Evolutionary conservation across 2,797 vertebrate genomes (phyloP).

Genomic region (Hipposideros larvatus): DNA sequence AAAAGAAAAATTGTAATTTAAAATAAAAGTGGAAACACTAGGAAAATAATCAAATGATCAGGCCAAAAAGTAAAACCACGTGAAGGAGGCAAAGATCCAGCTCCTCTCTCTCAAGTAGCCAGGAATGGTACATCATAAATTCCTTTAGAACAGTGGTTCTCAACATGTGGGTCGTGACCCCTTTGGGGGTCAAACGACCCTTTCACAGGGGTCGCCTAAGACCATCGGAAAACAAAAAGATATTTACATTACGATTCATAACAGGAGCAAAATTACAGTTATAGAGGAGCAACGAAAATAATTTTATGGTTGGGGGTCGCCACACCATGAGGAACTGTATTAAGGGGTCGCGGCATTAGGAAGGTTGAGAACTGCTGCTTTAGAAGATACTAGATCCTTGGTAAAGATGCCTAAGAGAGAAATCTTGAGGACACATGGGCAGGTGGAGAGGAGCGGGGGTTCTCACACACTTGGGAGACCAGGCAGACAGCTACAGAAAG

Average conservation of each 20-base stretch:
- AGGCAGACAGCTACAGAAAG: background rate
- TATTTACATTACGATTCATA: too few species aligned
- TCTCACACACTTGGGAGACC: background rate
- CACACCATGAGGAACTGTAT: too few species aligned
- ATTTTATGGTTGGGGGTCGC: too few species aligned
- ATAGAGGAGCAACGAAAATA: too few species aligned
- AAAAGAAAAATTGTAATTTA: conserved; percentile 20
- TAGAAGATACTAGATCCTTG: background rate
- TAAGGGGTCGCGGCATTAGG: too few species aligned
- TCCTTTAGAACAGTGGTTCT: background rate
- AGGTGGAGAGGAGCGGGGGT: rapidly evolving
- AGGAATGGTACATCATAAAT: background rate
- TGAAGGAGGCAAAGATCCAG: background rate
- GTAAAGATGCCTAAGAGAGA: background rate
- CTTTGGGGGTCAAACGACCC: too few species aligned
- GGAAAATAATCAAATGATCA: background rate
- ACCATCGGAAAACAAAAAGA: too few species aligned
- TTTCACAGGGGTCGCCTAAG: too few species aligned
- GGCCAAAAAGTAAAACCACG: background rate
- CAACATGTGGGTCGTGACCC: too few species aligned
- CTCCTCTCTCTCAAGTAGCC: background rate
- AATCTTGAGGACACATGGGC: background rate
- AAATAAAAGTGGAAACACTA: conserved; percentile 40
- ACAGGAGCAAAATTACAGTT: too few species aligned
- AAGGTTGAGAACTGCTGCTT: too few species aligned